Base-by-base conservation (phyloP, 2,888 invertebrate genomes). In the Mamestra brassicae region DNA sequence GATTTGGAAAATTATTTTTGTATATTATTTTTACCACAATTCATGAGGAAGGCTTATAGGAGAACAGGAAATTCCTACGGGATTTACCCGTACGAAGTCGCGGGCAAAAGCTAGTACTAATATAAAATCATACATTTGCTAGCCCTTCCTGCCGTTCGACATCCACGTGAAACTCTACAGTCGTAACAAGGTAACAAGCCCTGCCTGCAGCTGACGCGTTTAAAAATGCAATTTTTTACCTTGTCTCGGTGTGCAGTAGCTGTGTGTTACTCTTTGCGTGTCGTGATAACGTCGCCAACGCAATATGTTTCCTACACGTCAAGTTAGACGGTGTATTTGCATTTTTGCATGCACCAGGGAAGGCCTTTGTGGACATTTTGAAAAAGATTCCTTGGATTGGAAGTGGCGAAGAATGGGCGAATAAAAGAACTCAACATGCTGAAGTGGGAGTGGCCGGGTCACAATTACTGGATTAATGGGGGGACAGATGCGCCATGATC, bases 181-280 rank as follows among this genome's bases (percentile, higher is more conserved):
- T 76, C 76, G 76, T 86, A 84, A 85, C 88, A 84, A 85, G 83
- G 85, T 81, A 87, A 81, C 84, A 78, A 87, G 88, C 80, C 74
- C 55, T 38, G 82, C 75, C 90, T 91, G 91, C 88, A 84, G 83
- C 76, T 89, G 91, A 90, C 90, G 81, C 84, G 71, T 90, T 90
- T 87, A 84, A 89, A 90, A 89, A 87, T 90, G 90, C 90, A 89
- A 67, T 85, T 87, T 90, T 91, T 89, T 88, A 68, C 81, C 81
- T 82, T 84, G 71, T 83, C 72, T 78, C 77, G 36, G 74, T 76
- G 75, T 84, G 74, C 66, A 74, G 70, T 62, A 65, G 79, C 73
- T 75, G 54, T 62, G 71, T 74, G 74, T 73, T 78, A 73, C 62
- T 78, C 62, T 73, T 64, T 67, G 70, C 17, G 68, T 71, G 62